A percentile compares a stretch with the other conserved stretches of the same genome.
phyloP scores from a whole-genome alignment of 1,140 invertebrate genomes.

The Drosophila ogumai region DNA sequence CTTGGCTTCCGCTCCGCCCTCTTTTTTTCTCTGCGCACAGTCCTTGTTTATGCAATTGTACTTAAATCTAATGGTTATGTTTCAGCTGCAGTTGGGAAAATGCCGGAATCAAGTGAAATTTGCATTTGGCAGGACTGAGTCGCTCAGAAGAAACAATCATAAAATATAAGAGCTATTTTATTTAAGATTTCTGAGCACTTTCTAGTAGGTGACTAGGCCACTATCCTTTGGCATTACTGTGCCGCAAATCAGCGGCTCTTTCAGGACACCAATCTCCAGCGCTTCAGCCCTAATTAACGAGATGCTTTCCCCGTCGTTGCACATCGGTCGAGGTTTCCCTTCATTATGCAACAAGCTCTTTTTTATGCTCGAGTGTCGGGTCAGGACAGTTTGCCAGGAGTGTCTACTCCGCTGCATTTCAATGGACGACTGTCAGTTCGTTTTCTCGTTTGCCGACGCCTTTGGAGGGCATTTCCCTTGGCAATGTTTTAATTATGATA shows the following conservation, averaged over 20 bases:
- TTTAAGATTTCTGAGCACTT: not conserved
- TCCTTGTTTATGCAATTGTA: slow-evolving; percentile 77
- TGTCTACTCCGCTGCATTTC: slow-evolving; percentile 47
- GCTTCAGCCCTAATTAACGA: slow-evolving; percentile 71
- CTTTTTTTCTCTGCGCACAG: slow-evolving; percentile 15
- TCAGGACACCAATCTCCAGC: slow-evolving; percentile 23
- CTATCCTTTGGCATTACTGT: not conserved
- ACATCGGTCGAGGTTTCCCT: slow-evolving; percentile 43
- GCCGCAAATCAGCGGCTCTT: slow-evolving; percentile 27
- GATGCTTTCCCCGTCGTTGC: slow-evolving; percentile 38
- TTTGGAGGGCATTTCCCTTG: slow-evolving; percentile 35
- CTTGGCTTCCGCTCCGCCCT: slow-evolving; percentile 40
- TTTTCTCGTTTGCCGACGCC: slow-evolving; percentile 13
- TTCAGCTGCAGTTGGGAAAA: slow-evolving; percentile 47
- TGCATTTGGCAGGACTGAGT: slow-evolving; percentile 20
- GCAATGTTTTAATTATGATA: slow-evolving; percentile 65
- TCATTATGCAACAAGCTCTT: slow-evolving; percentile 49
- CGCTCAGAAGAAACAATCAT: not conserved
- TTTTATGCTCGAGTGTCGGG: slow-evolving; percentile 26
- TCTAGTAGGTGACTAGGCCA: no score
- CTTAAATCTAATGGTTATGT: slow-evolving; percentile 79
- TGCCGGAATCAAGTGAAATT: slow-evolving; percentile 53
- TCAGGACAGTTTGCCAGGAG: slow-evolving; percentile 24
- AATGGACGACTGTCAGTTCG: slow-evolving; percentile 36
- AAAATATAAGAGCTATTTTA: not conserved